Evolutionary conservation across 2,797 vertebrate genomes (phyloP).

Genomic region (Rousettus madagascariensis): DNA sequence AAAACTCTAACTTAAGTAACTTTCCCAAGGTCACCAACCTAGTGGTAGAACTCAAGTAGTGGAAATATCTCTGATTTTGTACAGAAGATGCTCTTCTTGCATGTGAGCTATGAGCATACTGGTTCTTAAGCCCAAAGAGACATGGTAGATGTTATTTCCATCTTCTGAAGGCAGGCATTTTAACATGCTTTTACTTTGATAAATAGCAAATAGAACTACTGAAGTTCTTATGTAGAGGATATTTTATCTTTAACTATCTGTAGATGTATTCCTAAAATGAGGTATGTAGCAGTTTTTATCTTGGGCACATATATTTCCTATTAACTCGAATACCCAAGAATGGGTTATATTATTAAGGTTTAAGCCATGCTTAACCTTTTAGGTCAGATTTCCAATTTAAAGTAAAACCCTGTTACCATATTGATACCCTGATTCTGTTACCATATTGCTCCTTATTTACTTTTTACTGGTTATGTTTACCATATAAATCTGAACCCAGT

Average conservation of each 20-base stretch:
- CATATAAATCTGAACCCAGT: not conserved
- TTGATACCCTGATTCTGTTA: not conserved
- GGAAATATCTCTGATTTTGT: not conserved
- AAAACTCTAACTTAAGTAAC: not conserved
- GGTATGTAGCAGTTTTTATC: not conserved
- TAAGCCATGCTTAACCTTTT: not conserved
- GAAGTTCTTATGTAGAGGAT: not conserved
- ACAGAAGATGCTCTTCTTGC: not conserved
- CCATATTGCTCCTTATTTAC: not conserved
- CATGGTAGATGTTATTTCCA: not conserved
- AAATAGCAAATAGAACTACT: not conserved
- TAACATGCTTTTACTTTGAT: not conserved
- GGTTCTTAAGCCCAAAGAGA: not conserved
- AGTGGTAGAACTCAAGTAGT: not conserved
- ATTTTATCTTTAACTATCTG: not conserved
- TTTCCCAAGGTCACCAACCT: not conserved
- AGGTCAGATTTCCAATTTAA: not conserved
- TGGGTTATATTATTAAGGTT: not conserved
- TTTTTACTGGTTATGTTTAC: not conserved
- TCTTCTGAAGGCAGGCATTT: not conserved
- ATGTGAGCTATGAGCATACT: accelerated
- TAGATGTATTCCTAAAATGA: not conserved
- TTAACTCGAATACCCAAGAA: not conserved
- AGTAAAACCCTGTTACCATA: not conserved
- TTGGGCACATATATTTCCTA: not conserved